Evolutionary conservation across 2,113 vertebrate species (phyloP).

Genomic region (Butorides virescens): DNA sequence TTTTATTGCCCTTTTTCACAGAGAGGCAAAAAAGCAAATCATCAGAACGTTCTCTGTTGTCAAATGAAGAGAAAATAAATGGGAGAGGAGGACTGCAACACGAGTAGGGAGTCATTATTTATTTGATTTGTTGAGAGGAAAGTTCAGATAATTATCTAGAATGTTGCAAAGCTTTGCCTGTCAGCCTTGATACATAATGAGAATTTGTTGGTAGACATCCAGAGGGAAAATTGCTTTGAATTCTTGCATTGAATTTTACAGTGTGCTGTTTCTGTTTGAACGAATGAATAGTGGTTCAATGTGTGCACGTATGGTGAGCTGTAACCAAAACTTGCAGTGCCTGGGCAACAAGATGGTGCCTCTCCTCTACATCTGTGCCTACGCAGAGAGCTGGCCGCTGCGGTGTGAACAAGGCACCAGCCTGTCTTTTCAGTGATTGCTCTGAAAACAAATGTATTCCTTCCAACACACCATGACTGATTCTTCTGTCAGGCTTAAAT

Average conservation of each 20-base stretch:
- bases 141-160: conserved; percentile 27
- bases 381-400: fast-evolving
- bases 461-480: not conserved
- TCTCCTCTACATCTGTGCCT: not conserved
- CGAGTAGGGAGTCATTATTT: not conserved
- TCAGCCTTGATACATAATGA: conserved; percentile 13
- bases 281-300: not conserved
- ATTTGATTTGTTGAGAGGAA: conserved; percentile 7
- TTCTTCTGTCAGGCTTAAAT: not conserved
- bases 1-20: not conserved
- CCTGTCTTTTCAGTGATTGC: not conserved
- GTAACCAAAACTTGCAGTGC: not conserved
- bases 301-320: not conserved
- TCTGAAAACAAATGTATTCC: not conserved
- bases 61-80: conserved; percentile 6
- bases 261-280: not conserved
- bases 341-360: not conserved
- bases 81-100: not conserved
- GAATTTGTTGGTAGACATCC: conserved; percentile 17
- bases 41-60: not conserved
- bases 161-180: not conserved
- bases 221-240: not conserved
- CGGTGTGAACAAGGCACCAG: not conserved
- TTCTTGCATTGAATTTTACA: not conserved
- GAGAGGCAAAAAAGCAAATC: not conserved